Evolutionary conservation across 2,797 vertebrate species (phyloP).

Genomic region (Megalops cyprinoides): DNA sequence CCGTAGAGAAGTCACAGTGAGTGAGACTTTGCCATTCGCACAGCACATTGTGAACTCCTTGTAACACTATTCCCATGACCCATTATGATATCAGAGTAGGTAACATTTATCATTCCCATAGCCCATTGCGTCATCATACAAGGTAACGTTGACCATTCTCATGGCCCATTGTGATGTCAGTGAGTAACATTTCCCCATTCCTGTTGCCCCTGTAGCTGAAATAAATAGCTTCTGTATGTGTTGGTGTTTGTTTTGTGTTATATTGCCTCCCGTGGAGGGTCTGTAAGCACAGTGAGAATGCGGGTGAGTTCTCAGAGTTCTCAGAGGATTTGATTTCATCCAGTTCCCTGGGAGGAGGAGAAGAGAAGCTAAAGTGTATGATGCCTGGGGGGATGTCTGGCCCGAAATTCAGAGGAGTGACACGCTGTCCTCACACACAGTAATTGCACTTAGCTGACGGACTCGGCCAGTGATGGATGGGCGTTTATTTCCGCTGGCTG

Average conservation of each 20-base stretch:
- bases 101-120: not conserved
- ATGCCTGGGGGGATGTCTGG: slow-evolving; percentile 10
- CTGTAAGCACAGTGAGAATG: slow-evolving; percentile 8
- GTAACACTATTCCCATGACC: not conserved
- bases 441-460: slow-evolving; percentile 45
- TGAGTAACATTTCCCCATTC: too few species aligned
- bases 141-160: too few species aligned
- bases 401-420: slow-evolving; percentile 8
- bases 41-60: not conserved
- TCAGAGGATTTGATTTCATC: not conserved
- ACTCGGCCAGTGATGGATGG: slow-evolving; percentile 35
- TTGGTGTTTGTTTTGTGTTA: too few species aligned
- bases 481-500: slow-evolving; percentile 38
- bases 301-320: too few species aligned
- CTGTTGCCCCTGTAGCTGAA: too few species aligned
- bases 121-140: too few species aligned
- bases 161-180: too few species aligned
- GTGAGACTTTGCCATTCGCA: slow-evolving; percentile 46
- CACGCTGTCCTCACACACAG: slow-evolving; percentile 15
- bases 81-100: not conserved
- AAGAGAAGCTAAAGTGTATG: slow-evolving; percentile 1
- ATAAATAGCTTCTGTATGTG: too few species aligned
- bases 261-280: too few species aligned
- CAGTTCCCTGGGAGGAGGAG: not conserved
- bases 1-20: slow-evolving; percentile 89